Evolutionary conservation across 2,113 vertebrate species (phyloP), one percentile per base, ranked within the genome.

Genomic region (Pelobates fuscus): DNA sequence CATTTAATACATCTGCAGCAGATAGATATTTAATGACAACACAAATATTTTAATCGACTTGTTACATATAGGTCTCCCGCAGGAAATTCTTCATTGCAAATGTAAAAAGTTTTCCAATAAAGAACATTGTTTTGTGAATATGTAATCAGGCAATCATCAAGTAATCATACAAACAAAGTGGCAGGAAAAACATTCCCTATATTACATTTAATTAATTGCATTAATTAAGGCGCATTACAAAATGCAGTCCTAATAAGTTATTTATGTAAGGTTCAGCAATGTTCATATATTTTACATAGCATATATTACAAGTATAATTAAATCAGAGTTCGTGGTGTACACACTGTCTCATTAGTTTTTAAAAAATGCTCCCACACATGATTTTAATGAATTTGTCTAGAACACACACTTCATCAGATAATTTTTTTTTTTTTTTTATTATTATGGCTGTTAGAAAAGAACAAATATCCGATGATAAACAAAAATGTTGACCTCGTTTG

Each of bases 181-280:
- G 18, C 61, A 61, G 57, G 43, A 54, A 77, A 77, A 68, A 77
- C 73, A 77, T 67, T 77, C 64, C 43, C 30, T 49, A 76, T 58
- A 67, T 76, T 76, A 61, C 73, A 61, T 68, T 61, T 77, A 77
- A 77, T 77, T 77, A 77, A 68, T 66, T 60, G 41, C 73, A 77
- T 77, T 77, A 77, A 77, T 77, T 77, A 77, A 59, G 41, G 55
- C 23, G 59, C 65, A 68, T 77, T 77, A 68, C 55, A 27, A 43
- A 76, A 67, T 67, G 32, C 37, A 67, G 49, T 76, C 55, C 49
- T 59, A 67, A 77, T 61, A 61, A 32, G 65, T 77, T 61, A 68
- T 68, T 27, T 61, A 66, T 58, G 67, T 57, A 24, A 66, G 57
- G 43, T 37, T 61, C 11, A 30, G 54, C 41, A 52, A 32, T 61